Percentiles rank a stretch among this genome's conserved stretches.
Conservation (phyloP, 2,113 vertebrate genomes). For the Tricholaema leucomelas region DNA sequence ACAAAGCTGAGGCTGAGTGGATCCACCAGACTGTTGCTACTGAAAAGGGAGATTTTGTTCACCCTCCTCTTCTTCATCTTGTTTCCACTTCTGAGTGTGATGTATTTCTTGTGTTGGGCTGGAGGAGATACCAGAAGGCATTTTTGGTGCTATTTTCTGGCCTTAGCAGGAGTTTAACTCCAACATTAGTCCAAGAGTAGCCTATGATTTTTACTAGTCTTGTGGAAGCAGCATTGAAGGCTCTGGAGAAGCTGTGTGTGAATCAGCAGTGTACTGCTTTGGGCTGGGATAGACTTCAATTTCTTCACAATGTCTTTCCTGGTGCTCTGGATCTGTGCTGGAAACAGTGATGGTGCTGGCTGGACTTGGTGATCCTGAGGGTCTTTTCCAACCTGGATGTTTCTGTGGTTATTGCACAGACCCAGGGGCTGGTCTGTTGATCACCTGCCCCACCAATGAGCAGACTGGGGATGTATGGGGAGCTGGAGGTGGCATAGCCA, state of each 20-base stretch:
- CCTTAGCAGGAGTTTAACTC: not conserved
- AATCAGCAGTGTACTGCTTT: not conserved
- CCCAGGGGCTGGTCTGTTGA: not conserved
- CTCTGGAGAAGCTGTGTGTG: not conserved
- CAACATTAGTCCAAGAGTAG: not conserved
- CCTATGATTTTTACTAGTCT: accelerated
- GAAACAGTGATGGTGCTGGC: too few species aligned
- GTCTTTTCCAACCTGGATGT: too few species aligned
- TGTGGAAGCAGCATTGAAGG: not conserved
- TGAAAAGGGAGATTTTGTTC: not conserved
- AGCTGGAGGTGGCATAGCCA: not conserved
- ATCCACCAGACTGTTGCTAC: accelerated
- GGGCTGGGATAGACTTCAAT: not conserved
- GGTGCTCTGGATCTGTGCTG: not conserved
- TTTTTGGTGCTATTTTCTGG: not conserved
- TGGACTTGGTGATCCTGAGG: too few species aligned
- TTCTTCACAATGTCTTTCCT: not conserved
- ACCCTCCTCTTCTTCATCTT: not conserved
- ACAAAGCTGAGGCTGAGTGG: not conserved
- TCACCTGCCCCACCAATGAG: accelerated
- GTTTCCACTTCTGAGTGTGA: not conserved
- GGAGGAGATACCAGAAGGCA: not conserved
- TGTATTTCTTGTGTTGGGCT: not conserved
- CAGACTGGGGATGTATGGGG: not conserved
- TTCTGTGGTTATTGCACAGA: not conserved